Evolutionary conservation across 2,888 invertebrate genomes (phyloP).

Genomic region (Dryobotodes eremita): DNA sequence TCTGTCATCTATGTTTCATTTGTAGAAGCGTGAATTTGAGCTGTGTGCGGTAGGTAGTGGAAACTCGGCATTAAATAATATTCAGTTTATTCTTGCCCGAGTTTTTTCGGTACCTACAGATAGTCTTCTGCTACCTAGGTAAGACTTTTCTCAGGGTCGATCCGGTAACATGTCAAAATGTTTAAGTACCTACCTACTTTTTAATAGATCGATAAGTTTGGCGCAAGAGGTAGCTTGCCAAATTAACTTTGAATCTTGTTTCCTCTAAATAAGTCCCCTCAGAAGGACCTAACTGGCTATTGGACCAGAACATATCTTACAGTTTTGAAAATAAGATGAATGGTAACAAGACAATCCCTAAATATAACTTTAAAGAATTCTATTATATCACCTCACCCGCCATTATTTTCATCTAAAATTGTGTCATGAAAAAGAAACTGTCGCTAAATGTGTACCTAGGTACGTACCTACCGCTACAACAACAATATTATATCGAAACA

Average conservation of each 20-base stretch:
- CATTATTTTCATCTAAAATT: not conserved
- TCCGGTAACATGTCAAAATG: not conserved
- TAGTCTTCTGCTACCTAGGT: not conserved
- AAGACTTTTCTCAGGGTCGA: not conserved
- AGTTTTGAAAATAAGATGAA: too few species aligned
- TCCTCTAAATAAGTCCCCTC: not conserved
- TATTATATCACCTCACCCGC: too few species aligned
- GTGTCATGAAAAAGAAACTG: not conserved
- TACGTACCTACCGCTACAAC: slow-evolving; percentile 7
- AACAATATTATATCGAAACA: slow-evolving; percentile 36
- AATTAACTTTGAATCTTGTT: not conserved
- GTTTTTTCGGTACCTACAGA: not conserved
- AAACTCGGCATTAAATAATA: not conserved
- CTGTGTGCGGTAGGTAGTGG: slow-evolving; percentile 1
- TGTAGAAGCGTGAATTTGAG: slow-evolving; percentile 11
- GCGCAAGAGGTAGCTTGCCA: not conserved
- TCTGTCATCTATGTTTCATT: slow-evolving; percentile 55
- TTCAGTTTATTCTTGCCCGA: not conserved
- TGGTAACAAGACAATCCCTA: not conserved
- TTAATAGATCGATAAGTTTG: not conserved
- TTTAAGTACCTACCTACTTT: not conserved
- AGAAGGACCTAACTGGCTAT: not conserved
- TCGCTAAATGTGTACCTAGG: slow-evolving; percentile 16
- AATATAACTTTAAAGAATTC: not conserved
- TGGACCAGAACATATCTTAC: too few species aligned